Evolutionary conservation across 2,797 vertebrate species (phyloP), one percentile per base, ranked within the genome.

Genomic region (Clangula hyemalis): DNA sequence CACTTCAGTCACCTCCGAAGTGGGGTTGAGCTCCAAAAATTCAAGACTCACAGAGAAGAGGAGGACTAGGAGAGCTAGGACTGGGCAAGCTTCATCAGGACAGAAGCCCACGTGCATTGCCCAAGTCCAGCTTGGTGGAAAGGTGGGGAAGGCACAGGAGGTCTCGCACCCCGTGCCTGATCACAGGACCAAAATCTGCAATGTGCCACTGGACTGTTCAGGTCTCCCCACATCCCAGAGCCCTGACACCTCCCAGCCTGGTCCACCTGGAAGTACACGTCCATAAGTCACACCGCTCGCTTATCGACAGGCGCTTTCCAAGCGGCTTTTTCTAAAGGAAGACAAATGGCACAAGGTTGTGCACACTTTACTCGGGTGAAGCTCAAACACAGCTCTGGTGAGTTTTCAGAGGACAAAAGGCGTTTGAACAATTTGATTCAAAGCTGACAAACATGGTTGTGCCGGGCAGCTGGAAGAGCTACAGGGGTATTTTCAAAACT

Each of bases 331-430:
- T 85, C 75, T 92, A 53, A 82, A 93, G 72, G 41, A 74, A 85
- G 92, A 74, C 22, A 93, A 95, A 87, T 72, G 66, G 81, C 69
- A 75, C 58, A 64, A 74, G 58, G 58, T 8, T 85, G 76, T 66
- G 54, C 38, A 62, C 65, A 69, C 43, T 89, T 93, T 34, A 64
- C 41, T 72, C 14, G 22, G 71, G 71, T 32, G 38, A 91, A 91
- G 71, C 84, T 96, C 87, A 93, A 90, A 91, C 78, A 93, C 80
- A 78, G 72, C 58, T 79, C 93, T 76, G 65, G 68, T 77, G 69
- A 87, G 68, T 74, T 94, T 89, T 70, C 3, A 0, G 36, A 80
- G 34, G 60, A 73, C 65, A 89, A 90, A 93, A 94, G 34, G 3
- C 34, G 60, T 62, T 85, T 57, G 39, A 65, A 77, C 1, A 0